Evolutionary conservation across 2,797 vertebrate species (phyloP), one percentile per base, ranked within the genome.

Genomic region (Enteromius mattozi): DNA sequence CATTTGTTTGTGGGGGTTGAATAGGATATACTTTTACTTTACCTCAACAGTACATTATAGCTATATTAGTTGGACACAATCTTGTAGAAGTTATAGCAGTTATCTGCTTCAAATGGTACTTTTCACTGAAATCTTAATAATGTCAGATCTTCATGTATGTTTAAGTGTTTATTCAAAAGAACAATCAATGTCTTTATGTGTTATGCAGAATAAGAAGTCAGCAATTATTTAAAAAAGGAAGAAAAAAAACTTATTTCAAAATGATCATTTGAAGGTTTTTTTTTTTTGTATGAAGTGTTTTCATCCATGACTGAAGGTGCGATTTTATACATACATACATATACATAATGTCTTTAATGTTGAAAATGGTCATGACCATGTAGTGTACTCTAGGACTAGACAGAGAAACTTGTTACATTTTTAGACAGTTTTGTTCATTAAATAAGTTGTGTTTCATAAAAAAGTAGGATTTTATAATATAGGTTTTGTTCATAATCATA

Each of bases 21-120:
- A 69, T 51, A 40, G 47, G 16, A 59, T 10, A 61, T 16, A 82
- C 40, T 63, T 65, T 83, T 35, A 77, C 61, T 77, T 83, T 83
- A 54, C 72, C 47, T 77, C 56, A 75, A 7, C 27, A 19, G 37
- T 40, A 47, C 51, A n/a, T 56, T 68, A 56, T 21, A 68, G 81
- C 30, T 82, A 10, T 77, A 33, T 56, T 77, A 66, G 19, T 47
- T 82, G 21, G 80, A 51, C 30, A 30, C n/a, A 12, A 59, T 45
- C 9, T 1, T 33, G 30, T 59, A 47, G 77, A 16, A 68, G 13
- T 79, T 66, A 33, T 35, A 30, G 54, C 59, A 45, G 61, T 21
- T 24, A 56, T 76, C 51, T 76, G 49, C 74, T 80, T 68, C 63
- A 51, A 51, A 80, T 24, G 19, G 30, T 69, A 16, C 61, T 33